Evolutionary conservation across 2,113 vertebrate genomes (phyloP), one percentile per base, ranked within the genome.

Genomic region (Misgurnus mizolepis): DNA sequence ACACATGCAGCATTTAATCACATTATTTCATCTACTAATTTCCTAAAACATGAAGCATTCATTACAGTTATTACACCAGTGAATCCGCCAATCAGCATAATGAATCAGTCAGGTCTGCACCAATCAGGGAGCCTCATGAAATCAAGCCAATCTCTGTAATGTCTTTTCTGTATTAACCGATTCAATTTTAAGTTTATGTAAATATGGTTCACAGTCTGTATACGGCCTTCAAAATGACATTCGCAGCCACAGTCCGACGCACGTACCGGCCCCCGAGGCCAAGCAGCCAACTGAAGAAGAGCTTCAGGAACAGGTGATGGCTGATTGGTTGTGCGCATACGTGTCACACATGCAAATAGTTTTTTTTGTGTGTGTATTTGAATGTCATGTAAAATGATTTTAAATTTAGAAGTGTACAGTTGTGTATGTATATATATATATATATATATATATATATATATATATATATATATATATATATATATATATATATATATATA

Each of bases 151-250:
- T 0, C 15, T 17, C 49, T 74, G 40, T 62, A 22, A 39, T n/a
- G 4, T 76, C 41, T 55, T 12, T 17, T 64, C 58, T 64, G 15
- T 41, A 14, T 58, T 58, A 41, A 56, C 53, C 18, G 5, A 40
- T 7, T 17, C 55, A 58, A 17, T 3, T n/a, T 47, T n/a, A 18
- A 39, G 17, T 66, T 74, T 41, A 67, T 47, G 34, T 65, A 55
- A 77, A 66, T 66, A 12, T 41, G 62, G 61, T 40, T 67, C 14
- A 22, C 18, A 98, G 96, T 98, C 96, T 85, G 96, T 99, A 87
- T 99, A 97, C 78, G 96, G 97, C 87, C 93, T 98, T 90, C 96
- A 99, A 93, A 98, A 97, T 1, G 96, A 98, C 62, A 94, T 97
- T 85, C 94, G 96, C 86, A 96, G 95, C 87, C 95, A 98, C 90